Base-by-base conservation (phyloP, 2,113 vertebrate genomes). In the Fulica atra region DNA sequence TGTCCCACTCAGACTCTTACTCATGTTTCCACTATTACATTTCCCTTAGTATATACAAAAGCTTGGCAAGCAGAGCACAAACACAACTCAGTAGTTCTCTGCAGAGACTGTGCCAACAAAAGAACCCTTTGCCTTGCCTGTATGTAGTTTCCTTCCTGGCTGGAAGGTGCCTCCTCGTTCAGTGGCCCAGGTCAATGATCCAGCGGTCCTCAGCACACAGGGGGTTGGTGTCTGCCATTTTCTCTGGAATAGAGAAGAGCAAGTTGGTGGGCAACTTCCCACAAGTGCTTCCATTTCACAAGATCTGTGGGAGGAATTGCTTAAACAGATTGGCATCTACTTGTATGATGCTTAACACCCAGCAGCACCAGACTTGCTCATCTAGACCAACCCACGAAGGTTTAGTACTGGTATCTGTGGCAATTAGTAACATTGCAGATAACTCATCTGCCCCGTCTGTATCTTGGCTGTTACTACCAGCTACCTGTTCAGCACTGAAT, bases 231-330 rank as follows among this genome's bases (percentile, higher is more conserved):
- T 57, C 54, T 54, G 44, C 71, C 24, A 1, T 44, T 24, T 86
- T 48, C 81, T 71, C 61, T 76, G 53, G 21, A 85, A 63, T 1
- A 74, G 35, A 11, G 18, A 42, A 63, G 28, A 91, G 13, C 57
- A 88, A 94, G 70, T 6, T 51, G 31, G 50, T 86, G 78, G 54
- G 69, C 73, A 95, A 5, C 85, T 88, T 94, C 60, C 68, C 79
- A 89, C 82, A 71, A 91, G 94, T 89, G 88, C 95, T 96, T 96
- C 92, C 93, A 86, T 93, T 93, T 88, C 50, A 76, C 81, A 77
- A 88, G 89, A 94, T 88, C 81, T 65, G 83, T 81, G 83, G 77
- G 73, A 96, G 86, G 80, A 95, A 64, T 33, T 88, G 72, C 81
- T 81, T 70, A 31, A 11, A 83, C 31, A 7, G 48, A 86, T 73